Conservation (phyloP, 2,888 invertebrate genomes). For the Pandemis corylana region DNA sequence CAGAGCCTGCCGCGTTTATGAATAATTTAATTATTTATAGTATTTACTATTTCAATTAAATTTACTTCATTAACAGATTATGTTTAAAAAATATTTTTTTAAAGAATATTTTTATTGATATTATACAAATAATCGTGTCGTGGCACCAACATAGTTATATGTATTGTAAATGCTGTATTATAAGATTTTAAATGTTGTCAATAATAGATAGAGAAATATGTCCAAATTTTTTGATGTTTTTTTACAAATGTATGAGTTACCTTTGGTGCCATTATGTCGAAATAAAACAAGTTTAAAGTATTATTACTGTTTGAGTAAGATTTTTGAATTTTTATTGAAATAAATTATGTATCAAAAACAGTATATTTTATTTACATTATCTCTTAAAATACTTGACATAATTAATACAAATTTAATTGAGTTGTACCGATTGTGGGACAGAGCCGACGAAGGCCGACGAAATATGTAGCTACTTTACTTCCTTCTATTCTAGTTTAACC, state of each 20-base stretch:
- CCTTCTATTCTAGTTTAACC: no score
- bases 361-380: conserved; percentile 30
- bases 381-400: background rate
- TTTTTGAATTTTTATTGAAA: conserved; percentile 39
- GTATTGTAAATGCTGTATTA: conserved; percentile 17
- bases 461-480: no score
- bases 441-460: no score
- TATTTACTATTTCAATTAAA: no score
- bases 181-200: conserved; percentile 23
- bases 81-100: no score
- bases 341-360: conserved; percentile 33
- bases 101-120: no score
- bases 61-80: no score
- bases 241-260: conserved; percentile 36
- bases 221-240: conserved; percentile 19
- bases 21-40: no score
- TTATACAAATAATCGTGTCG: background rate
- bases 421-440: no score
- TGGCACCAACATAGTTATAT: conserved; percentile 8
- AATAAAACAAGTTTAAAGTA: conserved; percentile 34
- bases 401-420: no score
- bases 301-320: conserved; percentile 38
- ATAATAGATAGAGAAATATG: conserved; percentile 27
- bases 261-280: conserved; percentile 38
- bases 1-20: no score